Evolutionary conservation across 2,113 vertebrate species (phyloP).

Genomic region (Oceanodroma tethys): DNA sequence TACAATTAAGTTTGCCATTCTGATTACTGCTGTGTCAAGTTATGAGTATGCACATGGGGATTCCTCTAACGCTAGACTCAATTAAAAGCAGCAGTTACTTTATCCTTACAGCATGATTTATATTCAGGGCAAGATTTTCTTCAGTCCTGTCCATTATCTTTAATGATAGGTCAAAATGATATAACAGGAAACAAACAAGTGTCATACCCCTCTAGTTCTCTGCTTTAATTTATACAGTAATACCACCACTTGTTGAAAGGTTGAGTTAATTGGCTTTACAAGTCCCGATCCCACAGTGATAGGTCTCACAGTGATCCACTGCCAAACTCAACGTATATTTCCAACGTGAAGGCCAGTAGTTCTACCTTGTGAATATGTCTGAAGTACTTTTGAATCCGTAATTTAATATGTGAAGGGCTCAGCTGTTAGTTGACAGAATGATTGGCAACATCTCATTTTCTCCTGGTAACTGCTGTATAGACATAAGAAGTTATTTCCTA

Average conservation of each 20-base stretch:
- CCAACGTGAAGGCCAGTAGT: not conserved
- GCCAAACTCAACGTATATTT: not conserved
- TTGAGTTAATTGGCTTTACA: not conserved
- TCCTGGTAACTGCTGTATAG: not conserved
- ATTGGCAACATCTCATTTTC: not conserved
- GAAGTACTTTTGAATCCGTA: not conserved
- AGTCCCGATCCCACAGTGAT: not conserved
- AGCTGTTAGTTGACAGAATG: not conserved
- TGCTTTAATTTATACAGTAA: not conserved
- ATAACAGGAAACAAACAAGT: not conserved
- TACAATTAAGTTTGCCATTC: constrained; percentile 24
- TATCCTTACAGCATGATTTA: not conserved
- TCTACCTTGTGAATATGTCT: not conserved
- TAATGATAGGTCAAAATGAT: constrained; percentile 7
- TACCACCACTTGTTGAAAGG: not conserved
- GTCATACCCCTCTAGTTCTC: not conserved
- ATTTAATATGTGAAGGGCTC: not conserved
- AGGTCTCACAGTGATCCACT: not conserved
- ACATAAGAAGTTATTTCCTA: not conserved
- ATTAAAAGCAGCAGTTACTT: not conserved
- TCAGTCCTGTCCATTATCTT: not conserved
- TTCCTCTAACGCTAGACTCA: not conserved
- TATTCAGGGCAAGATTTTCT: not conserved
- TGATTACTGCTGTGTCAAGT: not conserved
- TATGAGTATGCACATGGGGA: not conserved